These are phyloP conservation scores for Andricus grossulariae DNA, from an alignment of 1,140 invertebrate species.

Conservation along the genomic window DNA sequence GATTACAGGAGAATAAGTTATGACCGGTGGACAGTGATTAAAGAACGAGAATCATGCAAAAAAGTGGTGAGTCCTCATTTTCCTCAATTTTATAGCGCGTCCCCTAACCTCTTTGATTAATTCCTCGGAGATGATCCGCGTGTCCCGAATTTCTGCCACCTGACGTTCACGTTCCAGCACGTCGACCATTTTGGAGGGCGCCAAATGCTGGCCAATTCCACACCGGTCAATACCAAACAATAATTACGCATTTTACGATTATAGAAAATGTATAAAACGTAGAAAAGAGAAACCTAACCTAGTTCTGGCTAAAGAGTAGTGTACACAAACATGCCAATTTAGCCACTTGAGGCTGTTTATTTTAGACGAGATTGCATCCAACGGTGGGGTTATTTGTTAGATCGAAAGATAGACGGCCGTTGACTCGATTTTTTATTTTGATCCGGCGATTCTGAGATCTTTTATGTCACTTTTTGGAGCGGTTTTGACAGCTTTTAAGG, in stretches of 20 bases:
- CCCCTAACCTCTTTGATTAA: not conserved
- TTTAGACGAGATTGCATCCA: not conserved
- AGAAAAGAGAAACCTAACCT: slow-evolving; percentile 53
- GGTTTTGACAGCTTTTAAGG: not conserved
- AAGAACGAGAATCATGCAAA: slow-evolving; percentile 57
- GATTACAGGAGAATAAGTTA: slow-evolving; percentile 40
- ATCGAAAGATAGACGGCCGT: not conserved
- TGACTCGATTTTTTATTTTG: slow-evolving; percentile 7
- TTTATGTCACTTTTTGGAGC: not conserved
- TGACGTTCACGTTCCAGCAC: slow-evolving; percentile 33
- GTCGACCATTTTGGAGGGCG: slow-evolving; percentile 64
- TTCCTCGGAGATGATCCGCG: not conserved
- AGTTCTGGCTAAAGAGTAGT: not conserved
- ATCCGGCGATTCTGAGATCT: not conserved
- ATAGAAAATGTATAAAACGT: too few species aligned
- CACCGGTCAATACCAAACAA: slow-evolving; percentile 51
- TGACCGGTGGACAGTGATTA: slow-evolving; percentile 45
- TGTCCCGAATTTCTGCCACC: slow-evolving; percentile 3
- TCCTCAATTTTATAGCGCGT: not conserved
- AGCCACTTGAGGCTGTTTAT: slow-evolving; percentile 11
- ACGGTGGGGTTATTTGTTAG: not conserved
- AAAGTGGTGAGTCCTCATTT: slow-evolving; percentile 57
- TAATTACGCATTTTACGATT: not conserved
- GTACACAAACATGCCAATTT: slow-evolving; percentile 27
- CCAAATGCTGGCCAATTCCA: slow-evolving; percentile 52